A percentile compares a stretch with the other conserved stretches of the same genome.
phyloP scores from a whole-genome alignment of 2,888 invertebrate species.

The Zonitis immaculata region DNA sequence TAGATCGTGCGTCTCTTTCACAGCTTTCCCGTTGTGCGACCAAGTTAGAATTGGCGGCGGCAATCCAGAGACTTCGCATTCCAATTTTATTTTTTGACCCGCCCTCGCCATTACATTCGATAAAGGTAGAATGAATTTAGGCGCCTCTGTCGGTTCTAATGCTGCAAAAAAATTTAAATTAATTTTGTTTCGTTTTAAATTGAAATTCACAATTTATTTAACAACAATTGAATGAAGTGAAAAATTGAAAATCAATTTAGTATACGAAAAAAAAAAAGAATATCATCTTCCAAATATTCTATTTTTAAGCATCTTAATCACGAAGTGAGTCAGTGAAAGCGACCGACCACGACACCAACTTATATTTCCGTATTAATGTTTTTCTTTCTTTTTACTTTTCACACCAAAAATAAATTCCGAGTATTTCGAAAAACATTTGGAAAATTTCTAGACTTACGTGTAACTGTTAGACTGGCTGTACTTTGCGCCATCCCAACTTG shows the following conservation, averaged over 20 bases:
- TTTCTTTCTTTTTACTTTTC: background rate
- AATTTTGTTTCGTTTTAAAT: too few species aligned
- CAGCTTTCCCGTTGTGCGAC: slow-evolving; percentile 63
- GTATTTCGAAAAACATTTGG: background rate
- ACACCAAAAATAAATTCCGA: background rate
- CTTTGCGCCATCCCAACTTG: slow-evolving; percentile 62
- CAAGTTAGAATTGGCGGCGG: slow-evolving; percentile 62
- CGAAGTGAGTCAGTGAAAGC: background rate
- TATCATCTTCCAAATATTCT: background rate
- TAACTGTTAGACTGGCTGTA: slow-evolving; percentile 60
- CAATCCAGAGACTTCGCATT: slow-evolving; percentile 63
- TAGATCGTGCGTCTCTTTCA: slow-evolving; percentile 57
- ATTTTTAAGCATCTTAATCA: background rate
- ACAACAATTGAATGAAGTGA: background rate
- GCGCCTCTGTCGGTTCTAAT: slow-evolving; percentile 58
- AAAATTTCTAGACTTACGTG: slow-evolving; percentile 53
- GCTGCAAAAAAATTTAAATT: slow-evolving; percentile 48
- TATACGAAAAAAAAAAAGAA: background rate
- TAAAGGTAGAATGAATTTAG: slow-evolving; percentile 58
- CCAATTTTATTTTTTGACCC: slow-evolving; percentile 68
- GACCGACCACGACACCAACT: background rate
- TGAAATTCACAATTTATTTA: too few species aligned
- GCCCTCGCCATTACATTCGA: slow-evolving; percentile 69
- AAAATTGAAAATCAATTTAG: background rate
- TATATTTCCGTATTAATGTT: background rate